Evolutionary conservation across 2,797 vertebrate genomes (phyloP), one percentile per base, ranked within the genome.

Genomic region (Muscicapa comitata): DNA sequence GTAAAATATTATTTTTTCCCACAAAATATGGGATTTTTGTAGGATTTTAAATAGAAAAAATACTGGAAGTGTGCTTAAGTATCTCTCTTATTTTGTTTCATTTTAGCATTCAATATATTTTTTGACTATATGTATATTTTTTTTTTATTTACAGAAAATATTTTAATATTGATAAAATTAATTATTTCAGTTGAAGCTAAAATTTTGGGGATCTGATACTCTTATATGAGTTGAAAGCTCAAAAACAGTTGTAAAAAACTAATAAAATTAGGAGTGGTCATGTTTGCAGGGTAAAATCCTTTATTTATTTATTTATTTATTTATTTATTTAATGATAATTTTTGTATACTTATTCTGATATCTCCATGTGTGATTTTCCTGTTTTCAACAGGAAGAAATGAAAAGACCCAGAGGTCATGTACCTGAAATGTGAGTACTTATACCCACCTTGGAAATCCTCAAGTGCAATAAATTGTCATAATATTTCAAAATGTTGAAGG

Each of bases 341-440:
- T 85, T 82, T 13, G 0, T 20, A 17, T 47, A 13, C 4, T 67
- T 53, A 15, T 86, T 80, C 10, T 76, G 18, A 8, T 51, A 59
- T 47, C 2, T 78, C 17, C 4, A 26, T 17, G 11, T 47, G 10
- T 37, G 18, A 51, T 63, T 58, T 82, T 82, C 37, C 6, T 54
- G 9, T 62, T 66, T 35, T 20, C 10, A 33, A 10, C 1, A 63
- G 5, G 5, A 79, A 88, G 10, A 71, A 78, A 45, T 75, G 2
- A 29, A 9, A 28, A 28, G 6, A 67, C 11, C 7, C 13, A 38
- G 45, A 40, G 6, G 3, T 26, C 2, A 0, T 9, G 5, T 47
- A n/a, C 4, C 17, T 81, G 55, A 74, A 26, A 81, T n/a, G 5
- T 3, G 4, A 77, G 7, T 40, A 24, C 23, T 70, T 16, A 62